Percentiles rank a stretch among this genome's conserved stretches.
Evolutionary conservation across 2,113 vertebrate genomes (phyloP).

Genomic region (Pipra filicauda): DNA sequence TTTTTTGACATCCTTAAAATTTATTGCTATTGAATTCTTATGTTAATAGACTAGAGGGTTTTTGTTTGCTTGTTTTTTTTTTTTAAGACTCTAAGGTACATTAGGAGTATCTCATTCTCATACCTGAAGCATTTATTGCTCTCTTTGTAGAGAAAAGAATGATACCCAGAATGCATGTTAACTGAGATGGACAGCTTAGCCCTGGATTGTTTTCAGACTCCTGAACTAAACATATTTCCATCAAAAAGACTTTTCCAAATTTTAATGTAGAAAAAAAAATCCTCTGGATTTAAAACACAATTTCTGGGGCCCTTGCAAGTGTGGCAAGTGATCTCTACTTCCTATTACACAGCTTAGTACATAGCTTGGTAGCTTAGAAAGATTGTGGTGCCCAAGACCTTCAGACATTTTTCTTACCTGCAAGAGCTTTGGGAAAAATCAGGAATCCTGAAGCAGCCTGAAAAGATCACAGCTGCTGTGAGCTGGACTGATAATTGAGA

Average conservation of each 20-base stretch:
- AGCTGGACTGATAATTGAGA: background rate
- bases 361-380: background rate
- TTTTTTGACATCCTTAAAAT: background rate
- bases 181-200: background rate
- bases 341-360: background rate
- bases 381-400: background rate
- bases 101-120: background rate
- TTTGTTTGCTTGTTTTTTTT: accelerated
- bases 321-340: background rate
- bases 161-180: background rate
- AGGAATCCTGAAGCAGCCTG: background rate
- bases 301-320: background rate
- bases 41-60: background rate
- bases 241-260: background rate
- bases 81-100: background rate
- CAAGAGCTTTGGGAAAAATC: background rate
- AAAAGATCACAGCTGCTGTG: background rate
- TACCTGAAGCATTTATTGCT: background rate
- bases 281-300: background rate
- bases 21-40: background rate
- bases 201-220: background rate
- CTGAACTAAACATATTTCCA: background rate
- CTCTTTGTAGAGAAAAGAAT: background rate
- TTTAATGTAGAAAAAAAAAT: background rate
- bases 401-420: background rate